Evolutionary conservation across 2,113 vertebrate species (phyloP).

Genomic region (Aphelocoma coerulescens): DNA sequence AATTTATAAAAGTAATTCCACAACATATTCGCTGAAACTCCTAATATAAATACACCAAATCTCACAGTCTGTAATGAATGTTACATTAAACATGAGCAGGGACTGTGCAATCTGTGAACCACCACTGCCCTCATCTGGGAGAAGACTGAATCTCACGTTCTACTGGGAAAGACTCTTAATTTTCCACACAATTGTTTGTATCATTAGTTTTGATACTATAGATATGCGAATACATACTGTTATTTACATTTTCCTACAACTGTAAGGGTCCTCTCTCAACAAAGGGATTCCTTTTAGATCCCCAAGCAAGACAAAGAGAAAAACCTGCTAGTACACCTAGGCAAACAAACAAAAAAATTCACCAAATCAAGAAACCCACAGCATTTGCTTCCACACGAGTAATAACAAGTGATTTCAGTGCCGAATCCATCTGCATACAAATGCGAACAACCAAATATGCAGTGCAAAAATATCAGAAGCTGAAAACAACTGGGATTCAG

Average conservation of each 20-base stretch:
- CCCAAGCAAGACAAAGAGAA: neutral
- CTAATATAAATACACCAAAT: conserved; percentile 64
- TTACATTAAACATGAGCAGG: neutral
- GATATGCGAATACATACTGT: neutral
- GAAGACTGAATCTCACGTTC: neutral
- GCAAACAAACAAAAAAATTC: neutral
- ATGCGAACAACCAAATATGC: neutral
- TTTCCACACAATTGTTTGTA: neutral
- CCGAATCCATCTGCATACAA: neutral
- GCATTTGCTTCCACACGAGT: neutral
- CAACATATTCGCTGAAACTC: conserved; percentile 56
- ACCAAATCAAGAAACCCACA: neutral
- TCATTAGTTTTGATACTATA: neutral
- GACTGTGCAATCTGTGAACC: neutral
- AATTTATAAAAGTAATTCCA: conserved; percentile 70
- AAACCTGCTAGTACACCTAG: neutral
- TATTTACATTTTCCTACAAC: neutral
- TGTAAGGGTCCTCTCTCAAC: neutral
- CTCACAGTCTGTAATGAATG: neutral
- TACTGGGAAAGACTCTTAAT: neutral
- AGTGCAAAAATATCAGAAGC: neutral
- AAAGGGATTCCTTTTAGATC: neutral
- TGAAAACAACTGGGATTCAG: neutral
- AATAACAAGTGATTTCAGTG: neutral
- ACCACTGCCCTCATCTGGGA: conserved; percentile 64